Evolutionary conservation across 2,113 vertebrate species (phyloP), one percentile per base, ranked within the genome.

Genomic region (Macquaria ambigua): DNA sequence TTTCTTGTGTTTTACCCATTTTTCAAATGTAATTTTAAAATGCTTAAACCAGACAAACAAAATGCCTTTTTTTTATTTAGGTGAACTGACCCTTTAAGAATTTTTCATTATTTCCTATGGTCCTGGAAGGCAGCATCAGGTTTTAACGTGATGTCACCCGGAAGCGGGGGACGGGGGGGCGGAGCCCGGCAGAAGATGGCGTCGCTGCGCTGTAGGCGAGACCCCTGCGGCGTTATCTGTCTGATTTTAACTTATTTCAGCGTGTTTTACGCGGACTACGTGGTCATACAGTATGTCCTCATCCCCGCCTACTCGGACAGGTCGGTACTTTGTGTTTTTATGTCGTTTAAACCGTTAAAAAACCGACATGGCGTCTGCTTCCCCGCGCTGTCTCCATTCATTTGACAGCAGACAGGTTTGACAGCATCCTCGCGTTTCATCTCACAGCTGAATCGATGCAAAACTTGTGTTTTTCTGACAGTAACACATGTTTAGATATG

Each of bases 231-330:
- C 8, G 89, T 96, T 15, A 88, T 97, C 18, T 97, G 96, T 61
- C 66, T 97, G 6, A 81, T 97, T 81, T 86, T 97, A 50, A 96
- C 96, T 15, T 96, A 97, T 78, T 95, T 96, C 62, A 96, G 96
- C 86, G 95, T 97, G 0, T 95, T 96, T 52, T 97, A 97, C 81
- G 96, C 96, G 21, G 96, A 97, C 84, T 96, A 97, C 74, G 96
- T 97, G 87, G 95, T 97, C 41, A 89, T 97, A 18, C 94, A 95
- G 77, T 96, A 96, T 69, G 94, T 97, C 2, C 94, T 96, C 69
- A 90, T 96, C 73, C 94, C 96, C 1, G 95, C 93, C 31, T 96
- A 95, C 89, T 90, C 95, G 8, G 94, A 81, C 78, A 96, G 97
- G 96, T 97, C 31, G 37, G 94, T 90, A 5, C 10, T 41, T n/a